Evolutionary conservation across 1,140 invertebrate species (phyloP), one percentile per base, ranked within the genome.

Genomic region (Matsumurasca onukii): DNA sequence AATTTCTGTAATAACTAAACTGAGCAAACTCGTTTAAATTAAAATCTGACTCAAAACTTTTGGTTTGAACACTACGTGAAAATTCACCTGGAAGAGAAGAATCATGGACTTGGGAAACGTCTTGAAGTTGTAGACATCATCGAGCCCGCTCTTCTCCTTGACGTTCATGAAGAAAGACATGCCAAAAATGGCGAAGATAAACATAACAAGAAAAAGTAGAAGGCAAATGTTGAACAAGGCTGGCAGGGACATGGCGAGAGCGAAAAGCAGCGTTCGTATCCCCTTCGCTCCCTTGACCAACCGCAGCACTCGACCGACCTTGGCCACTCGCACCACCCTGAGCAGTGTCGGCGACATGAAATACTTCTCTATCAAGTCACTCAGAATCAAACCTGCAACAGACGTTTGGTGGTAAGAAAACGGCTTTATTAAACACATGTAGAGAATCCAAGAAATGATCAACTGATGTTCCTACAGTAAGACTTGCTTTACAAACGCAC

Each of bases 91-190:
- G 86, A 98, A 98, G 70, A 99, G 87, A 75, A 98, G 83, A 78
- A 98, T 98, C 89, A 99, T 97, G 76, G 95, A 97, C 83, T 97
- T 91, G 75, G 93, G 92, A 80, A 98, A 98, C n/a, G 97, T 99
- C 80, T 96, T 93, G 82, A 98, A 99, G 82, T 98, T 99, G 84
- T 98, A 98, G 62, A 96, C 94, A 78, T 97, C 94, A 78, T 98
- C 96, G 68, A 98, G 84, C 55, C 95, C 96, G 74, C 91, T 93
- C 77, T 92, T 91, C 77, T 93, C 87, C 80, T 95, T 96, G 66
- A 98, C 95, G 81, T 97, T 91, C 94, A 97, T 98, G 83, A 99
- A 99, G 86, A 98, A 98, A 55, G 95, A 98, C 97, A 99, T 99
- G 70, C 97, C 97, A 80, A 98, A 98, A 77, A 98, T 98, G 74